These are phyloP conservation scores for Lepidocolaptes lacrymiger DNA, from an alignment of 2,797 vertebrate species.

Conservation along the genomic window DNA sequence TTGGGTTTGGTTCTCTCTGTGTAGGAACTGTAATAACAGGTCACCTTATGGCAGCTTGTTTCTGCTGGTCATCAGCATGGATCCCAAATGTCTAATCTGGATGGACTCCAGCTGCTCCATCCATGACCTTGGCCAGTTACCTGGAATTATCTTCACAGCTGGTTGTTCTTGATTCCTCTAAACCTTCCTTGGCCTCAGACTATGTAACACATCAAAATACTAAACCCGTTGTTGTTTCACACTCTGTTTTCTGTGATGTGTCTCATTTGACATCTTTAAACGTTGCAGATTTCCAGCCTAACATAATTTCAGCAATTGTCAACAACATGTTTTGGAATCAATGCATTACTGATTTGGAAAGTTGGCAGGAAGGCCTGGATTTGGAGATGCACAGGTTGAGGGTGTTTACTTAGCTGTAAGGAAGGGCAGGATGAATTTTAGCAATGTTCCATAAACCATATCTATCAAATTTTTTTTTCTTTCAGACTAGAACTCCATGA, in stretches of 20 bases:
- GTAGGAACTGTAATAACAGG: neutral
- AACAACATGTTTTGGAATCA: neutral
- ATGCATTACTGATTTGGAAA: neutral
- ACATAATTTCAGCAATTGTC: neutral
- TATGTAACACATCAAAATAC: neutral
- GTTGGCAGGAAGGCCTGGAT: neutral
- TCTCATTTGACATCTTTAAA: neutral
- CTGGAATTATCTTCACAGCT: neutral
- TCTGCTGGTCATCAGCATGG: fast-evolving
- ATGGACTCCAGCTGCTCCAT: neutral
- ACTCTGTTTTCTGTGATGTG: neutral
- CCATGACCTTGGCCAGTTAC: neutral
- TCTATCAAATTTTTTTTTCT: neutral
- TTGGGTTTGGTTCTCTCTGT: neutral
- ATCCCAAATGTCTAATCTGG: neutral
- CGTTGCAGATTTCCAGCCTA: neutral
- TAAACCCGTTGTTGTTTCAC: neutral
- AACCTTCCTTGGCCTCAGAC: neutral
- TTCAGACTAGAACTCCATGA: neutral
- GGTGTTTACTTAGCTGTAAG: neutral
- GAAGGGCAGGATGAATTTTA: neutral
- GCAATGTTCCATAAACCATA: neutral
- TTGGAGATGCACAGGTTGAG: neutral
- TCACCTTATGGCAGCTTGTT: neutral
- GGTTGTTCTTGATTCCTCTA: neutral